Evolutionary conservation across 2,113 vertebrate species (phyloP), one percentile per base, ranked within the genome.

Genomic region (Oxyruncus cristatus): DNA sequence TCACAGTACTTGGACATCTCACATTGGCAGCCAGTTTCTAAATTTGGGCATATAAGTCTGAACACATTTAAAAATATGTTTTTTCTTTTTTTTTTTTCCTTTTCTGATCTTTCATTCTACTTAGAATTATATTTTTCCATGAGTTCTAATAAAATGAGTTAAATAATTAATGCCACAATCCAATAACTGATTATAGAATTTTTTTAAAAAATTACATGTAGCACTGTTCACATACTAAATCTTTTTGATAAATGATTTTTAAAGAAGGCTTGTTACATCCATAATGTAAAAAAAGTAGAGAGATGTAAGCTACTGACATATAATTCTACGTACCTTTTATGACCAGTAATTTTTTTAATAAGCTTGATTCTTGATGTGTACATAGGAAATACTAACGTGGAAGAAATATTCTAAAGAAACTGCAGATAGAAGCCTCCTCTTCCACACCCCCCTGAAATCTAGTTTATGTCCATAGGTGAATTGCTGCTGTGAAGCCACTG

Each of bases 381-480:
- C 22, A 11, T 84, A 82, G 72, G 41, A 96, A 95, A 91, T 32
- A 72, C 50, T 91, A 53, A 75, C 22, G 50, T 4, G 4, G 74
- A 87, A 79, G 86, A 92, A 74, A 92, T 92, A 96, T 85, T 92
- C 78, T 95, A 86, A 86, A 89, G 85, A 84, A 93, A 46, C 76
- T 92, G 93, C 72, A 83, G 92, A 97, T 85, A 97, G 97, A 81
- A 94, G 62, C 73, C 66, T 93, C 28, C 56, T 88, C 79, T 84
- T 81, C 85, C 82, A 71, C 56, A 92, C 68, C 95, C 83, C 93
- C 58, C 85, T 88, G 93, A 94, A 97, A 97, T 96, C 96, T 97
- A 97, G 96, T 98, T 97, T 97, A 97, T 98, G 98, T 98, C 97
- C 98, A 98, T 98, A 98, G 98, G 98, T 98, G 97, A 97, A 97